A percentile compares a stretch with the other conserved stretches of the same genome.
Evolutionary conservation across 2,797 vertebrate genomes (phyloP).

Genomic region (Hemibagrus guttatus): DNA sequence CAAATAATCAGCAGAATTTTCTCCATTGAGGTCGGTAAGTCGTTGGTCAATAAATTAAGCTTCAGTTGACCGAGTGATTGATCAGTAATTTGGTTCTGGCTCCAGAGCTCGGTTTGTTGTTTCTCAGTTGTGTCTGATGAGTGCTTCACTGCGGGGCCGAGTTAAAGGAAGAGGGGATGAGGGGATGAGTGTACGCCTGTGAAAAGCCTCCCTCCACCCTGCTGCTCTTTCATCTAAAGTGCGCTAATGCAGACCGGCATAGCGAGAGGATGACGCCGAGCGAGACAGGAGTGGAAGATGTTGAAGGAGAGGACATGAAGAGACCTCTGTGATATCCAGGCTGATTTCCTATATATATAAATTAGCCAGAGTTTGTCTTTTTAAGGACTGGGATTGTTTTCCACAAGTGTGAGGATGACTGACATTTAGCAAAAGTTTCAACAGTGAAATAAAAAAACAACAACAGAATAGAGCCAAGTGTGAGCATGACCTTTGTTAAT

Average conservation of each 20-base stretch:
- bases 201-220: constrained; percentile 28
- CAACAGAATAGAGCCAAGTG: neutral
- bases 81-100: neutral
- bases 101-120: neutral
- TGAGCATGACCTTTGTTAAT: neutral
- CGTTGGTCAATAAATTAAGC: neutral
- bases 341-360: neutral
- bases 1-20: neutral
- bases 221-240: constrained; percentile 51
- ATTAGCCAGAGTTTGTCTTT: neutral
- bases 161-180: neutral
- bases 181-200: neutral
- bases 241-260: constrained; percentile 43
- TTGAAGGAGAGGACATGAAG: constrained; percentile 37
- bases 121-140: neutral
- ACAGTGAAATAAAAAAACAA: neutral
- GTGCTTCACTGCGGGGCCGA: neutral
- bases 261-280: constrained; percentile 12
- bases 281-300: constrained; percentile 12
- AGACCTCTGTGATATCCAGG: neutral
- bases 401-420: neutral
- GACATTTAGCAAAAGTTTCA: neutral
- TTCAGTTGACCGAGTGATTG: neutral
- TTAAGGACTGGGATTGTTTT: neutral
- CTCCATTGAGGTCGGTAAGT: neutral